Conservation (phyloP, 2,113 vertebrate species). For the Beaufortia kweichowensis region DNA sequence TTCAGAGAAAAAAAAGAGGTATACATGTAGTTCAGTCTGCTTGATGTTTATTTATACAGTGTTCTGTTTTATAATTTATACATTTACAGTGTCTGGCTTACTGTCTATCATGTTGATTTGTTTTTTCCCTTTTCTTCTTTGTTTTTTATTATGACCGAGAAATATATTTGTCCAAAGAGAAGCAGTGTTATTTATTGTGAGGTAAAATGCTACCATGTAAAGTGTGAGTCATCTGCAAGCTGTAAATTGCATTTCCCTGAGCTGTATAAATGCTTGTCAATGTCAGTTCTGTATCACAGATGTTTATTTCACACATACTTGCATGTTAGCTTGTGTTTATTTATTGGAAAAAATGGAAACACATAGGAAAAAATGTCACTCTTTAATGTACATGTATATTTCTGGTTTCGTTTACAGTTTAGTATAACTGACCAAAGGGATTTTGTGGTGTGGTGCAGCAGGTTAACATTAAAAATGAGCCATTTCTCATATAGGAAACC, state of each 20-base stretch:
- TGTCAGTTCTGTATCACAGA: constrained; percentile 80
- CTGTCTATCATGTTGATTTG: constrained; percentile 86
- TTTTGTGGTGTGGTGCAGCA: constrained; percentile 62
- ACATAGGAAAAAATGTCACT: constrained; percentile 75
- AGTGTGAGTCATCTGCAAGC: constrained; percentile 87
- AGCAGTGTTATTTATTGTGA: constrained; percentile 99
- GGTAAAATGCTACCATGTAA: constrained; percentile 91
- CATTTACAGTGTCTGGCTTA: constrained; percentile 96
- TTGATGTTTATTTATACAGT: constrained; percentile 99
- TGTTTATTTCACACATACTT: constrained; percentile 84
- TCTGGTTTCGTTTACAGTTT: constrained; percentile 96
- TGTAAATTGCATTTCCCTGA: constrained; percentile 92
- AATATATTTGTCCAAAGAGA: constrained; percentile 99
- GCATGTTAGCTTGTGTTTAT: constrained; percentile 96
- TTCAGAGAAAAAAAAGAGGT: constrained; percentile 87
- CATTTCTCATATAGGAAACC: constrained; percentile 60
- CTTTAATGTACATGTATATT: constrained; percentile 86
- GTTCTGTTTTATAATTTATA: constrained; percentile 99
- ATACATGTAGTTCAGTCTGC: constrained; percentile 97
- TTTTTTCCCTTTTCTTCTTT: constrained; percentile 61
- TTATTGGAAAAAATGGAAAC: constrained; percentile 80
- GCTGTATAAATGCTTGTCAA: constrained; percentile 81
- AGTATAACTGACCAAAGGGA: constrained; percentile 94
- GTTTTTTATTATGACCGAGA: constrained; percentile 82
- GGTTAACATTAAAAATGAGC: constrained; percentile 58